Percentiles rank a stretch among this genome's conserved stretches.
phyloP scores from a whole-genome alignment of 2,888 invertebrate genomes.

The Zootermopsis nevadensis region DNA sequence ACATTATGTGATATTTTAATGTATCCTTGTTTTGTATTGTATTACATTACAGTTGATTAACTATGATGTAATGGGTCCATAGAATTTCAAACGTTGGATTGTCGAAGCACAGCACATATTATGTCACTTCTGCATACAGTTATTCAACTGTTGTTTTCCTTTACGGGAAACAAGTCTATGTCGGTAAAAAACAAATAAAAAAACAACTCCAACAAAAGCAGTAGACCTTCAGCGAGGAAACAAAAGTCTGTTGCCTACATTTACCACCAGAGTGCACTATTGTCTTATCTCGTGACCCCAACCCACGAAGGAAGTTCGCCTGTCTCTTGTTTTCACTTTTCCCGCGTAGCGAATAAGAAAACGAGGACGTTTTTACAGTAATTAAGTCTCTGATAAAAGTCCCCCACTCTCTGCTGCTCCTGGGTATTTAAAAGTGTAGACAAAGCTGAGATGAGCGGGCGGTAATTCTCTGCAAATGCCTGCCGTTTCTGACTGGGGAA shows the following conservation, averaged over 20 bases:
- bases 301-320: slow-evolving; percentile 10
- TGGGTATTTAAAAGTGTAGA: slow-evolving; percentile 46
- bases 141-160: background rate
- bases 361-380: slow-evolving; percentile 51
- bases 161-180: background rate
- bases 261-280: slow-evolving; percentile 16
- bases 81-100: too few relatives aligned
- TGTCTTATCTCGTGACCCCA: slow-evolving; percentile 30
- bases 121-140: background rate
- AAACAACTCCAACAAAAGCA: background rate
- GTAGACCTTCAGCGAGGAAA: background rate
- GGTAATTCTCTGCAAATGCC: slow-evolving; percentile 22
- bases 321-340: slow-evolving; percentile 45
- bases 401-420: slow-evolving; percentile 16
- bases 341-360: slow-evolving; percentile 35
- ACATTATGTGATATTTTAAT: too few relatives aligned
- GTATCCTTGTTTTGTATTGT: too few relatives aligned
- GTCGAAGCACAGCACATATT: background rate
- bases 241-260: slow-evolving; percentile 24
- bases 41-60: too few relatives aligned
- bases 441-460: slow-evolving; percentile 38
- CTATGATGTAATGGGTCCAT: too few relatives aligned
- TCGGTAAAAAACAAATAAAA: background rate
- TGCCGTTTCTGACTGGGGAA: background rate
- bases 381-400: slow-evolving; percentile 52